Evolutionary conservation across 2,888 invertebrate species (phyloP).

Genomic region (Disparrhopalites patrizii): DNA sequence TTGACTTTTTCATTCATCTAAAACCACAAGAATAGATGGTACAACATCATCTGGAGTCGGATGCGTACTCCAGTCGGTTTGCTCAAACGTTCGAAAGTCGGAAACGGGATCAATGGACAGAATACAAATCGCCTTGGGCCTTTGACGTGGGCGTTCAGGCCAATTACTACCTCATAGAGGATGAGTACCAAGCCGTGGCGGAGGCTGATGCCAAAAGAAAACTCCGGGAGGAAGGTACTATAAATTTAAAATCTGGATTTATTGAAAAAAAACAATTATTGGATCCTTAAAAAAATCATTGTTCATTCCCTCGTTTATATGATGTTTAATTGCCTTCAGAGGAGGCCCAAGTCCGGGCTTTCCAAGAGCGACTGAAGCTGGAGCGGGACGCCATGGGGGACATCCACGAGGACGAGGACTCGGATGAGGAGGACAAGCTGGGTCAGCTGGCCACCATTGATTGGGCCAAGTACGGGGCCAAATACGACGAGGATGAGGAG

Average conservation of each 20-base stretch:
- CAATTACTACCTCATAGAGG: conserved; percentile 38
- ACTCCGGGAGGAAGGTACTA: conserved; percentile 33
- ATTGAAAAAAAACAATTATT: background rate
- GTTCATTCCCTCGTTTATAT: background rate
- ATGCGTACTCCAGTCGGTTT: conserved; percentile 33
- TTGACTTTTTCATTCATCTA: background rate
- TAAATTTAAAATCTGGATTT: background rate
- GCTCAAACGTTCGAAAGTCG: conserved; percentile 29
- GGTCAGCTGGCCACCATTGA: conserved; percentile 22
- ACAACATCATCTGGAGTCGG: conserved; percentile 42
- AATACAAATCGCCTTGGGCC: conserved; percentile 24
- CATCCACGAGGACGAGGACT: conserved; percentile 18
- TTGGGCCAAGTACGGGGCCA: conserved; percentile 36
- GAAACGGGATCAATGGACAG: conserved; percentile 29
- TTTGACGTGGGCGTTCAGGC: conserved; percentile 21
- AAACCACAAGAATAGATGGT: conserved; percentile 32
- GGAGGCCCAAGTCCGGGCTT: conserved; percentile 12
- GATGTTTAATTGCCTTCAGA: conserved; percentile 4
- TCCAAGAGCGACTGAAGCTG: conserved; percentile 14
- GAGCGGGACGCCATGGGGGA: conserved; percentile 19
- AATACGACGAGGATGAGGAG: conserved; percentile 34
- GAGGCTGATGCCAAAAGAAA: conserved; percentile 35
- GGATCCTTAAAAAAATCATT: background rate
- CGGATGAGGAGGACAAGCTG: conserved; percentile 31
- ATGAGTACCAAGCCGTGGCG: conserved; percentile 39